Percentiles rank a stretch among this genome's conserved stretches.
These are phyloP conservation scores for Phataginus tricuspis DNA, from an alignment of 2,797 vertebrate species.

Conservation along the genomic window DNA sequence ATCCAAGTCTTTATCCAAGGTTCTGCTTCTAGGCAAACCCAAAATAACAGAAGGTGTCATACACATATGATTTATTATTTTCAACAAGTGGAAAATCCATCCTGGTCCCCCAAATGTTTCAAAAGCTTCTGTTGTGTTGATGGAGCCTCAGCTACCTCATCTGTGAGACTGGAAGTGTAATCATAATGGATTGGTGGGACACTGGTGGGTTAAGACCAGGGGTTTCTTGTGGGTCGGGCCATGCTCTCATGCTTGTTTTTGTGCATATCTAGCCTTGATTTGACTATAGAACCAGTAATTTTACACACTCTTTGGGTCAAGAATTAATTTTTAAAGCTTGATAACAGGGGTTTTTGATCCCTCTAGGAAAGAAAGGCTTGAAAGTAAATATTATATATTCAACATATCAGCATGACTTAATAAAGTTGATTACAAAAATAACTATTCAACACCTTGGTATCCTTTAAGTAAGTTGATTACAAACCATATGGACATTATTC, in stretches of 20 bases:
- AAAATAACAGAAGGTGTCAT: background rate
- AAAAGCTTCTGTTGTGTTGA: background rate
- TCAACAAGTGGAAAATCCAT: background rate
- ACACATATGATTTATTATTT: background rate
- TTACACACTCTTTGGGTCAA: background rate
- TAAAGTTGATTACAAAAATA: background rate
- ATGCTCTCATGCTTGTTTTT: background rate
- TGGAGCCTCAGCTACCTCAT: background rate
- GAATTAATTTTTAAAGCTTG: slow-evolving; percentile 24
- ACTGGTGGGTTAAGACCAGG: background rate
- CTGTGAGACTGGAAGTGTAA: background rate
- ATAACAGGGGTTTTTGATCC: background rate
- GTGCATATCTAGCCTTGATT: background rate
- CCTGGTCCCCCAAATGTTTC: background rate
- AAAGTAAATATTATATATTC: slow-evolving; percentile 4
- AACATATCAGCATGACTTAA: background rate
- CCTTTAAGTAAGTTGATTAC: background rate
- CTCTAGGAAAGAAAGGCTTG: background rate
- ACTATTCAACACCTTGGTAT: background rate
- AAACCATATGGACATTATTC: background rate
- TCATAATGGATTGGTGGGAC: background rate
- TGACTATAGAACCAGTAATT: background rate
- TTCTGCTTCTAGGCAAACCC: background rate
- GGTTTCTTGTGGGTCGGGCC: background rate
- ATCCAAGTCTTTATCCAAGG: background rate